Conservation (phyloP, 2,888 invertebrate genomes). For the Blomia tropicalis region DNA sequence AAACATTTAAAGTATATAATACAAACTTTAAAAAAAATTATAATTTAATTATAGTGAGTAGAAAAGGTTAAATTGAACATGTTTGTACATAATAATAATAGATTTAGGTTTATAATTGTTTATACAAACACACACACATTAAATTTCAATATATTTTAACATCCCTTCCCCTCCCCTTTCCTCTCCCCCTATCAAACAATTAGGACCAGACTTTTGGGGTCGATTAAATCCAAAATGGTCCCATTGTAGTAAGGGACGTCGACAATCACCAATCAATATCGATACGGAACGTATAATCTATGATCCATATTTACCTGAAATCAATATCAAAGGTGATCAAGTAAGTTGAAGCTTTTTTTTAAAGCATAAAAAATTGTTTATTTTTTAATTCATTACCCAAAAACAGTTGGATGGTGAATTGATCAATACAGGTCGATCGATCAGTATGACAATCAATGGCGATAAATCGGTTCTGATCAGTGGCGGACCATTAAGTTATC, state of each 20-base stretch:
- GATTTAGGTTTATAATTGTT: neutral
- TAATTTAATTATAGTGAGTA: too few species aligned
- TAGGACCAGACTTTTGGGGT: constrained; percentile 95
- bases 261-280: constrained; percentile 92
- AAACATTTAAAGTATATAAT: too few species aligned
- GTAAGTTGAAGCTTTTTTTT: constrained; percentile 46
- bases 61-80: neutral
- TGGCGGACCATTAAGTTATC: constrained; percentile 86
- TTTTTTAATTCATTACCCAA: constrained; percentile 33
- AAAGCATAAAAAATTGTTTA: too few species aligned
- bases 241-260: constrained; percentile 83
- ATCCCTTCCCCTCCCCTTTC: neutral
- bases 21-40: too few species aligned
- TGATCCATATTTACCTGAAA: constrained; percentile 77
- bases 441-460: constrained; percentile 57
- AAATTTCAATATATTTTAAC: too few species aligned
- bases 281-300: constrained; percentile 81
- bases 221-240: constrained; percentile 94
- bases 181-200: neutral
- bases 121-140: neutral
- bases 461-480: constrained; percentile 58
- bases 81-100: neutral
- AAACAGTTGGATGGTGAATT: constrained; percentile 79
- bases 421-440: constrained; percentile 81
- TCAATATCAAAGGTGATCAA: constrained; percentile 83